phyloP scores from a whole-genome alignment of 1,140 invertebrate species.

The Trachymyrmex septentrionalis region DNA sequence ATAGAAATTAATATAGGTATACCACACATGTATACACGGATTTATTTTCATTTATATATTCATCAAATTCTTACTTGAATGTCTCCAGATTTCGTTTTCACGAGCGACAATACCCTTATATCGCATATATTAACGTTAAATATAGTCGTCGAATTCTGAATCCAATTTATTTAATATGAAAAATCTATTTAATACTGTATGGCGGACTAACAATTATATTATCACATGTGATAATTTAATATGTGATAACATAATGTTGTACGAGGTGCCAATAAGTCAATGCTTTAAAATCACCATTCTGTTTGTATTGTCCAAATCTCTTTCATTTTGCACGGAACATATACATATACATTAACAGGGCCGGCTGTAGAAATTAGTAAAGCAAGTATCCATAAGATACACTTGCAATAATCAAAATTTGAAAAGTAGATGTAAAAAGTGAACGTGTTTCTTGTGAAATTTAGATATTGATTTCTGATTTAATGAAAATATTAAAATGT shows the following conservation, averaged over 20 bases:
- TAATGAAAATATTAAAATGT: background rate
- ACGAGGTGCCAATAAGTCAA: slow-evolving; percentile 26
- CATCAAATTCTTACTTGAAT: slow-evolving; percentile 11
- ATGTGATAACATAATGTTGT: slow-evolving; percentile 14
- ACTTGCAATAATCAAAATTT: background rate
- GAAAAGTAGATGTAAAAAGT: background rate
- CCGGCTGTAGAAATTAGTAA: background rate
- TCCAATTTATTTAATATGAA: slow-evolving; percentile 17
- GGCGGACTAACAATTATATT: background rate
- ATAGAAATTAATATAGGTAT: background rate
- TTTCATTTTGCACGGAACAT: slow-evolving; percentile 15
- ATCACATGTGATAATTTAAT: slow-evolving; percentile 1
- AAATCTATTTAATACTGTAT: slow-evolving; percentile 5
- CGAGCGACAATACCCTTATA: slow-evolving; percentile 15
- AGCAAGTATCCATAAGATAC: slow-evolving; percentile 3
- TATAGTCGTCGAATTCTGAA: background rate
- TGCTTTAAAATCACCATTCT: slow-evolving; percentile 4
- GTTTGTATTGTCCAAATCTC: slow-evolving; percentile 5
- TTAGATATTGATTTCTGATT: background rate
- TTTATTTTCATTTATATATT: background rate
- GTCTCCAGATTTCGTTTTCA: slow-evolving; percentile 39
- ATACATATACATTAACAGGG: background rate
- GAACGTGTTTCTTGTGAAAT: slow-evolving; percentile 12
- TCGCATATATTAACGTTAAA: slow-evolving; percentile 9
- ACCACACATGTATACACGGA: background rate